A percentile compares a stretch with the other conserved stretches of the same genome.
Conservation (phyloP, 2,888 invertebrate species). For the Aspidapion aeneum region DNA sequence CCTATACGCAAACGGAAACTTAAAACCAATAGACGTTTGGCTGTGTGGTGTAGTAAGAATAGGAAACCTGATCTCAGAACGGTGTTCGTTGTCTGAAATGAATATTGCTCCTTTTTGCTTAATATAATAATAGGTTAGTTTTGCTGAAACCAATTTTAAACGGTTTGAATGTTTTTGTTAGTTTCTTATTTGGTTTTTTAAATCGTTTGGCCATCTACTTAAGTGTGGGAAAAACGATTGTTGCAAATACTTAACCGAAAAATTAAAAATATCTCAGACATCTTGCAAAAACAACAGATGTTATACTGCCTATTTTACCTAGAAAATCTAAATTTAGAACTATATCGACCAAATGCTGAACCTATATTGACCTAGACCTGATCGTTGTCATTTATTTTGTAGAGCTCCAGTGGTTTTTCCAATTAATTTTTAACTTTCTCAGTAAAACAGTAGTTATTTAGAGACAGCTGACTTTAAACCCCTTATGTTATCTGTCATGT, state of each 20-base stretch:
- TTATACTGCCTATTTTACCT: no score
- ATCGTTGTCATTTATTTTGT: background rate
- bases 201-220: background rate
- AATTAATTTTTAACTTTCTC: background rate
- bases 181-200: background rate
- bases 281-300: no score
- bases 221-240: background rate
- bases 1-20: background rate
- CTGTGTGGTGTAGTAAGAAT: conserved; percentile 1
- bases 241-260: no score
- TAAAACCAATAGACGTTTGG: background rate
- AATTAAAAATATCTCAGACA: no score
- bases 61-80: conserved; percentile 20
- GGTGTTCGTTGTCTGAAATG: conserved; percentile 19
- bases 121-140: background rate
- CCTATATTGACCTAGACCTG: background rate
- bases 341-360: background rate
- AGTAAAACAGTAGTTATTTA: background rate
- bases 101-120: conserved; percentile 15
- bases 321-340: background rate
- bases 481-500: background rate
- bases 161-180: no score
- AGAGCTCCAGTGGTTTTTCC: background rate
- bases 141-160: background rate
- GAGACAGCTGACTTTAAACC: background rate